phyloP scores from a whole-genome alignment of 1,140 invertebrate genomes.

The Tribolium madens region DNA sequence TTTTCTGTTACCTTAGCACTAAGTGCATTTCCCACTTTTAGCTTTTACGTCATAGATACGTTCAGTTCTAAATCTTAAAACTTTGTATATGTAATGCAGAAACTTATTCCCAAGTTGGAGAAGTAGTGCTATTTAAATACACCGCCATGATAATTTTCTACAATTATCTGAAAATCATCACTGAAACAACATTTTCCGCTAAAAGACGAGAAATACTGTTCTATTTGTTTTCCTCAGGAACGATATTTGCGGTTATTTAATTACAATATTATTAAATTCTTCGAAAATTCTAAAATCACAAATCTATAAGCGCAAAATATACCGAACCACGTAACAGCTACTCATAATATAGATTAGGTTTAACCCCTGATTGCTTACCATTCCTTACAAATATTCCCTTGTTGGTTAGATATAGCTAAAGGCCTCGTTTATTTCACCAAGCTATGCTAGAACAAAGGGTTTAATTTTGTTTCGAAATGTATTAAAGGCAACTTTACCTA shows the following conservation, averaged over 20 bases:
- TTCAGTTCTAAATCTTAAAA: background rate
- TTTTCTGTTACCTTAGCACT: background rate
- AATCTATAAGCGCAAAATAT: background rate
- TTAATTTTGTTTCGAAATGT: conserved; percentile 13
- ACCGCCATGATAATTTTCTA: background rate
- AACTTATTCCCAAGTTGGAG: background rate
- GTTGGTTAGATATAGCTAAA: conserved; percentile 2
- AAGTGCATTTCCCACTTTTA: background rate
- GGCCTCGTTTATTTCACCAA: background rate
- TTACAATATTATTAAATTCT: background rate
- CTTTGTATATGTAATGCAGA: background rate
- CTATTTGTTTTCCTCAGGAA: background rate
- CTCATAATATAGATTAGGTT: conserved; percentile 3
- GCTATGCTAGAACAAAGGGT: conserved; percentile 18
- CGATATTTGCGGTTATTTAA: background rate
- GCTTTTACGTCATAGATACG: background rate
- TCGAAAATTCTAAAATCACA: too few relatives aligned
- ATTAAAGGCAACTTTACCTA: conserved; percentile 10
- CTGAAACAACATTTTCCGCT: background rate
- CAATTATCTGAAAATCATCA: background rate
- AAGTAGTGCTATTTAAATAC: background rate
- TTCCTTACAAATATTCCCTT: background rate
- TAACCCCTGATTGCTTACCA: conserved; percentile 4
- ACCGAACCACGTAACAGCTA: background rate
- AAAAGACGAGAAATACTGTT: background rate